Percentiles rank a stretch among this genome's conserved stretches.
Evolutionary conservation across 2,797 vertebrate species (phyloP).

Genomic region (Clarias laeviceps): DNA sequence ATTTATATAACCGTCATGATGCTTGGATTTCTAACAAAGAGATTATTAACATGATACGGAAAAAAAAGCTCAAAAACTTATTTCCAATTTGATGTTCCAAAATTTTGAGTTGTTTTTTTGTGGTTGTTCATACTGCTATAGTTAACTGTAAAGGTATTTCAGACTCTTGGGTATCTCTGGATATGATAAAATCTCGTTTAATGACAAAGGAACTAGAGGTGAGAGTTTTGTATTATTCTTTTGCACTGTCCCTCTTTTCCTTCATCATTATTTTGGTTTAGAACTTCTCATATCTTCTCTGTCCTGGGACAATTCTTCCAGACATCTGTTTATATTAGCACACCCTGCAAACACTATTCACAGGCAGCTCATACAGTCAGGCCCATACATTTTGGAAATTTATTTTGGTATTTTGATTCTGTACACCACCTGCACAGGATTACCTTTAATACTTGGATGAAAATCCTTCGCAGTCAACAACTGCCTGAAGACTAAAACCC

Average conservation of each 20-base stretch:
- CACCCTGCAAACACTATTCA: not conserved
- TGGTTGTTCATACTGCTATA: not conserved
- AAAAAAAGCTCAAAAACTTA: not conserved
- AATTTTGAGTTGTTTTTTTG: not conserved
- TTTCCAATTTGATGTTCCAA: not conserved
- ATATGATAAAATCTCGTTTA: not conserved
- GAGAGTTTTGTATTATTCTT: not conserved
- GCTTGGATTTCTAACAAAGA: not conserved
- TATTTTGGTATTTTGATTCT: too few species aligned
- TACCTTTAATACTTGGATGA: too few species aligned
- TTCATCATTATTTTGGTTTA: not conserved
- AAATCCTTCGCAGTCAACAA: too few species aligned
- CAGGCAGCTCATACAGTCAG: not conserved
- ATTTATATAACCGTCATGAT: not conserved
- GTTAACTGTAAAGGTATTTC: not conserved
- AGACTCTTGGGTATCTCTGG: not conserved
- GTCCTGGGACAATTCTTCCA: not conserved
- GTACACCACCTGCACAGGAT: too few species aligned
- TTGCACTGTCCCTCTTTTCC: not conserved
- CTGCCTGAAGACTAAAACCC: too few species aligned
- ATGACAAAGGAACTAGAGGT: not conserved
- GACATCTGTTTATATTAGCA: not conserved
- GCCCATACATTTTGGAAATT: too few species aligned
- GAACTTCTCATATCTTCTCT: not conserved
- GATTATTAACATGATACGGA: not conserved